phyloP scores from a whole-genome alignment of 2,888 invertebrate genomes.

The Calameuta filiformis region DNA sequence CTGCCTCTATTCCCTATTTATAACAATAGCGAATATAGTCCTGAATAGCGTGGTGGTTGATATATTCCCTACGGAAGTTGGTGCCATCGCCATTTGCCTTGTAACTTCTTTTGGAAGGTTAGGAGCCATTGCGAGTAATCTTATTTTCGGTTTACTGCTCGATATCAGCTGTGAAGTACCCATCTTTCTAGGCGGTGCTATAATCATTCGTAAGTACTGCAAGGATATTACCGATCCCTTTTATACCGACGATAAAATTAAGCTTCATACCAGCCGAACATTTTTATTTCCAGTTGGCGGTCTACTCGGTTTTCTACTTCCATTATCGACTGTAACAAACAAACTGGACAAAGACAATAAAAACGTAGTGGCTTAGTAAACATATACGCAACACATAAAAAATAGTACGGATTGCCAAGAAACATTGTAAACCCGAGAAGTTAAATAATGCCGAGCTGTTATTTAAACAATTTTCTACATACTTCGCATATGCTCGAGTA shows the following conservation, averaged over 20 bases:
- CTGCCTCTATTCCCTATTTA: slow-evolving; percentile 67
- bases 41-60: slow-evolving; percentile 61
- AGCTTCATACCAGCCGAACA: background rate
- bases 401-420: too few species aligned
- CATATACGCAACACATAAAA: too few species aligned
- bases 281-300: slow-evolving; percentile 28
- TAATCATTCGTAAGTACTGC: slow-evolving; percentile 68
- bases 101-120: slow-evolving; percentile 74
- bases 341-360: background rate
- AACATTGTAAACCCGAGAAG: too few species aligned
- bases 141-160: slow-evolving; percentile 73
- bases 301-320: slow-evolving; percentile 33
- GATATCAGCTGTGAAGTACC: slow-evolving; percentile 75
- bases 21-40: slow-evolving; percentile 67
- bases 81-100: slow-evolving; percentile 75
- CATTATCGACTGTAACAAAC: slow-evolving; percentile 18
- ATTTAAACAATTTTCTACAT: too few species aligned
- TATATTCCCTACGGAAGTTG: slow-evolving; percentile 65
- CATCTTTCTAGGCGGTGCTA: slow-evolving; percentile 72
- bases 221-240: background rate
- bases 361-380: background rate
- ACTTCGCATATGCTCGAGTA: too few species aligned
- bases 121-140: slow-evolving; percentile 75
- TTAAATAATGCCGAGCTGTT: too few species aligned
- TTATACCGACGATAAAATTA: background rate